phyloP scores from a whole-genome alignment of 2,113 vertebrate species.

The Etheostoma cragini region DNA sequence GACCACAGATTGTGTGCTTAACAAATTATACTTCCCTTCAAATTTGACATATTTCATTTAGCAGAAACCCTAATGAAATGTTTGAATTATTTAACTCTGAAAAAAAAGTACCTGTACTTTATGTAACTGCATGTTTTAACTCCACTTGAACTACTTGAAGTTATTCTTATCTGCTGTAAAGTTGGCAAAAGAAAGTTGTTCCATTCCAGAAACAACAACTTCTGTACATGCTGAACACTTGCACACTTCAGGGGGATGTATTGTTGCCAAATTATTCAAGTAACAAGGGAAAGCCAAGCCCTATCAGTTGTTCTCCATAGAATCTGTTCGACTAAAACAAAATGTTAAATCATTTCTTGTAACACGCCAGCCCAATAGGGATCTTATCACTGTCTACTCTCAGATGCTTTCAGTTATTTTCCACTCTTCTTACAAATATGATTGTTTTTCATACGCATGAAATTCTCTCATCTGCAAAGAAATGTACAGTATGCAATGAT shows the following conservation, averaged over 20 bases:
- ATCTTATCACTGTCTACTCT: slow-evolving; percentile 18
- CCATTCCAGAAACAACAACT: slow-evolving; percentile 78
- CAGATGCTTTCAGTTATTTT: slow-evolving; percentile 19
- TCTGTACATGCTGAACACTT: slow-evolving; percentile 72
- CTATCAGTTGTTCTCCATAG: slow-evolving; percentile 66
- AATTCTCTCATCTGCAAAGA: slow-evolving; percentile 12
- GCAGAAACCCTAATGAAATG: background rate
- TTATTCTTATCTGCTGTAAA: slow-evolving; percentile 68
- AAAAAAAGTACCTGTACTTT: background rate
- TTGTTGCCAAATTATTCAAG: slow-evolving; percentile 75
- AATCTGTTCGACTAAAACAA: slow-evolving; percentile 73
- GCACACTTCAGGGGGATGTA: slow-evolving; percentile 74
- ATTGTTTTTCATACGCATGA: slow-evolving; percentile 16
- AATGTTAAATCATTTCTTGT: slow-evolving; percentile 61
- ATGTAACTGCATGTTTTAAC: slow-evolving; percentile 21
- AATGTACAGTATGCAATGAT: slow-evolving; percentile 8
- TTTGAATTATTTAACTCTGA: background rate
- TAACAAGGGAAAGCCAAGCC: slow-evolving; percentile 68
- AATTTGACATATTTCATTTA: background rate
- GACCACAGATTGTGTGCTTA: background rate
- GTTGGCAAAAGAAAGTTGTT: slow-evolving; percentile 68
- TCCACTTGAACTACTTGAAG: slow-evolving; percentile 32
- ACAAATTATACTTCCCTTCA: background rate
- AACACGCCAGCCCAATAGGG: slow-evolving; percentile 30
- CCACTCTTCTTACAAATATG: background rate